Evolutionary conservation across 1,140 invertebrate species (phyloP).

Genomic region (Caenorhabditis latens): DNA sequence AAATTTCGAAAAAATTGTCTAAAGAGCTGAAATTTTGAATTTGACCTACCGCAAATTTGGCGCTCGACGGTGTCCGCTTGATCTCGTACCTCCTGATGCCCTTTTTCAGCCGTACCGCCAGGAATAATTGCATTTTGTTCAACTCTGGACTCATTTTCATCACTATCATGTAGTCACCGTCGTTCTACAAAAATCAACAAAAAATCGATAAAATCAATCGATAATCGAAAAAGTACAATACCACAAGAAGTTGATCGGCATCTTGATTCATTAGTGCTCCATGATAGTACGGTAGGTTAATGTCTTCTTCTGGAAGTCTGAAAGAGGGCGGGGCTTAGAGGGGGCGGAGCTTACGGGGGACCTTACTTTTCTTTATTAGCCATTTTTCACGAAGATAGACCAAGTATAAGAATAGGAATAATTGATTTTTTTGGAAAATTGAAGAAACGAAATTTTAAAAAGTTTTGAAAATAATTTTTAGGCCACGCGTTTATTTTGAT

Average conservation of each 20-base stretch:
- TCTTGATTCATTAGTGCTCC: slow-evolving; percentile 71
- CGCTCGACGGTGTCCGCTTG: neutral
- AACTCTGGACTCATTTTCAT: slow-evolving; percentile 32
- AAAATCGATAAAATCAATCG: no score
- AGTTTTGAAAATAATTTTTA: no score
- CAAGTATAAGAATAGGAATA: neutral
- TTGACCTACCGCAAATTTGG: slow-evolving; percentile 47
- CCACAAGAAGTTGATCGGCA: slow-evolving; percentile 65
- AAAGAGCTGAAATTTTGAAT: no score
- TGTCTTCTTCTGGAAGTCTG: slow-evolving; percentile 59
- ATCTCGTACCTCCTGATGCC: slow-evolving; percentile 29
- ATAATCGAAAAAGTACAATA: neutral
- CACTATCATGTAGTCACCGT: slow-evolving; percentile 46
- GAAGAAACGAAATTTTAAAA: no score
- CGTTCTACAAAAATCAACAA: neutral
- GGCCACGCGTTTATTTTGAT: neutral
- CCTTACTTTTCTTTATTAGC: slow-evolving; percentile 40
- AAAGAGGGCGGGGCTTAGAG: neutral
- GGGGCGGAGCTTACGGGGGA: neutral
- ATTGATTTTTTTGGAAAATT: no score
- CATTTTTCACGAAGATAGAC: neutral
- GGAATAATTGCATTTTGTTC: slow-evolving; percentile 23
- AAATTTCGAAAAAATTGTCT: neutral
- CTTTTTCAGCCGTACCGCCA: slow-evolving; percentile 23
- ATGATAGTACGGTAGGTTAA: slow-evolving; percentile 69